Evolutionary conservation across 2,113 vertebrate species (phyloP).

Genomic region (Aegotheles bennettii): DNA sequence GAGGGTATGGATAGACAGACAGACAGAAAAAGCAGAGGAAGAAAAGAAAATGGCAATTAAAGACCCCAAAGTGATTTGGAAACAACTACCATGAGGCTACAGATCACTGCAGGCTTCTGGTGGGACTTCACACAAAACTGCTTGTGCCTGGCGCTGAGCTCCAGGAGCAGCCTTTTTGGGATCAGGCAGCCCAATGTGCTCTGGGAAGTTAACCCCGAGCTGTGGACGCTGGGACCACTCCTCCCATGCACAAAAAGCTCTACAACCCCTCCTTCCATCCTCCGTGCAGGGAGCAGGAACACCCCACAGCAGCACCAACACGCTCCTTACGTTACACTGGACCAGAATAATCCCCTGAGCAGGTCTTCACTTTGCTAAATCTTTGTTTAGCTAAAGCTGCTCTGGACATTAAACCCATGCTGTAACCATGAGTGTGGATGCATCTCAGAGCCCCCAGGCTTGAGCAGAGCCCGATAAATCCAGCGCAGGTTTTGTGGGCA

Average conservation of each 20-base stretch:
- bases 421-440: neutral
- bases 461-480: neutral
- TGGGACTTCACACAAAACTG: neutral
- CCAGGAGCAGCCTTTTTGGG: rapidly evolving
- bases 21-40: rapidly evolving
- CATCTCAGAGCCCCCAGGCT: neutral
- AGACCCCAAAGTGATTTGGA: neutral
- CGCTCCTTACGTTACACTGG: neutral
- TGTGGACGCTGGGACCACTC: rapidly evolving
- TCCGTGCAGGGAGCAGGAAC: rapidly evolving
- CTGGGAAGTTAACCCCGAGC: neutral
- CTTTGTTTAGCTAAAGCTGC: neutral
- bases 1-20: rapidly evolving
- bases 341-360: neutral
- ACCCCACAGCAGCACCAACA: neutral
- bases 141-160: neutral
- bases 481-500: rapidly evolving
- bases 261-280: neutral
- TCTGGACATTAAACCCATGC: neutral
- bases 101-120: neutral
- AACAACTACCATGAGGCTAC: rapidly evolving
- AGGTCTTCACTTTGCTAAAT: neutral
- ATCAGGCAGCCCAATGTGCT: neutral
- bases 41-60: neutral
- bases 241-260: rapidly evolving